Base-by-base conservation (phyloP, 2,113 vertebrate species). In the Trogon melanurus region DNA sequence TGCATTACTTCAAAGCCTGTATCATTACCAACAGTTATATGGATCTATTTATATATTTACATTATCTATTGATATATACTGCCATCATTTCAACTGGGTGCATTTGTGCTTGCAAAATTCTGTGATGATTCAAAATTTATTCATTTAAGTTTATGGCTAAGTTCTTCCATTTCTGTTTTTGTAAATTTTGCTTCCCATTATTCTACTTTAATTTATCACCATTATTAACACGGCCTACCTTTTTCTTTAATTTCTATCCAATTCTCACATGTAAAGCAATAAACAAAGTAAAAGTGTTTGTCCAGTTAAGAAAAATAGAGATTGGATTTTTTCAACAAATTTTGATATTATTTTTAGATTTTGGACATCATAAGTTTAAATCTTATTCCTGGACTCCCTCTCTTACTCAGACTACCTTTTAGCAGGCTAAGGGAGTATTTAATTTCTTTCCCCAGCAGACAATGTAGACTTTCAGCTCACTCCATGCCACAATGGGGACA, bases 51-150 rank as follows among this genome's bases (percentile, higher is more conserved):
- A 18, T 70, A 41, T 41, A 41, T 41, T 41, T 41, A 41, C 11
- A 10, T 36, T 36, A 36, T 36, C 36, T 41, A 41, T 41, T 13
- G 65, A 8, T 9, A 51, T 86, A 91, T 89, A 5, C 8, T 44
- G 5, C 8, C 11, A 73, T 23, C 1, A 25, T 57, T 92, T 53
- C 8, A 45, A 4, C 6, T 61, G 3, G 0, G 1, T 51, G 21
- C 1, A 2, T 82, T 51, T 65, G 7, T 66, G 11, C 14, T 78
- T 41, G 11, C 4, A 80, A 83, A 76, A 62, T 84, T 78, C 23
- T 34, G 13, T 26, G n/a, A 41, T 19, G 27, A 65, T 89, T 83
- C 51, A 74, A 76, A 80, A 76, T 57, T 10, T 45, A 60, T 79
- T 76, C 14, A 6, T 57, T 38, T 38, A 32, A 72, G 10, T 73